Percentiles rank a stretch among this genome's conserved stretches.
phyloP scores from a whole-genome alignment of 2,888 invertebrate species.

The Kuschelorhynchus macadamiae region DNA sequence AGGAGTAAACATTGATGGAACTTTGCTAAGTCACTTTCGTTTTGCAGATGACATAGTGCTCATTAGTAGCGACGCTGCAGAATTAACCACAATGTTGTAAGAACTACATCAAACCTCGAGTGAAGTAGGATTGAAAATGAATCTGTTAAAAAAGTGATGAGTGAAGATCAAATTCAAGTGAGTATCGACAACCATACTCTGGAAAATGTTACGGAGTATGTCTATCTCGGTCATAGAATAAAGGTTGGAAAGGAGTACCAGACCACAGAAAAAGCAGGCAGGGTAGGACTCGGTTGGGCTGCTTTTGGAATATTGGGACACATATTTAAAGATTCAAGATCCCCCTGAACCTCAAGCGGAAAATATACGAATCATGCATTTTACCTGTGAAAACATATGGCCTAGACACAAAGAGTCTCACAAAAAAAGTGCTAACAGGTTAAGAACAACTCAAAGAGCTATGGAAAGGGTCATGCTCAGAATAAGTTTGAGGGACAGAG shows the following conservation, averaged over 20 bases:
- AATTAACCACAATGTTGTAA: slow-evolving; percentile 4
- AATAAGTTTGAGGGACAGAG: too few relatives aligned
- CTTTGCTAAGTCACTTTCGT: slow-evolving; percentile 27
- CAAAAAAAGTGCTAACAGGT: too few relatives aligned
- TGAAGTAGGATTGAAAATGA: too few relatives aligned
- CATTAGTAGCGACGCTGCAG: slow-evolving; percentile 2
- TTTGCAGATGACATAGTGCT: slow-evolving; percentile 46
- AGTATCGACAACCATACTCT: background rate
- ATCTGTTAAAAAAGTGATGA: too few relatives aligned
- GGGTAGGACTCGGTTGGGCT: slow-evolving; percentile 15
- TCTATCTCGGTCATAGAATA: slow-evolving; percentile 9
- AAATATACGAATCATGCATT: background rate
- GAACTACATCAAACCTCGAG: background rate
- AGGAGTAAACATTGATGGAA: slow-evolving; percentile 42
- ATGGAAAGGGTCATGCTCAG: too few relatives aligned
- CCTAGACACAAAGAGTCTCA: background rate
- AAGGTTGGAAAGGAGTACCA: slow-evolving; percentile 21
- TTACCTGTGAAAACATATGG: background rate
- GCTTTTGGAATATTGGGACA: slow-evolving; percentile 11
- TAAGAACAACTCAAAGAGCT: too few relatives aligned
- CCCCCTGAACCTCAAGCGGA: slow-evolving; percentile 9
- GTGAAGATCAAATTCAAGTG: background rate
- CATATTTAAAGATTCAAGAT: too few relatives aligned
- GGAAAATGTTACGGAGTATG: background rate
- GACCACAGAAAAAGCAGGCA: slow-evolving; percentile 7